Evolutionary conservation across 2,888 invertebrate species (phyloP).

Genomic region (Lasius platythorax): DNA sequence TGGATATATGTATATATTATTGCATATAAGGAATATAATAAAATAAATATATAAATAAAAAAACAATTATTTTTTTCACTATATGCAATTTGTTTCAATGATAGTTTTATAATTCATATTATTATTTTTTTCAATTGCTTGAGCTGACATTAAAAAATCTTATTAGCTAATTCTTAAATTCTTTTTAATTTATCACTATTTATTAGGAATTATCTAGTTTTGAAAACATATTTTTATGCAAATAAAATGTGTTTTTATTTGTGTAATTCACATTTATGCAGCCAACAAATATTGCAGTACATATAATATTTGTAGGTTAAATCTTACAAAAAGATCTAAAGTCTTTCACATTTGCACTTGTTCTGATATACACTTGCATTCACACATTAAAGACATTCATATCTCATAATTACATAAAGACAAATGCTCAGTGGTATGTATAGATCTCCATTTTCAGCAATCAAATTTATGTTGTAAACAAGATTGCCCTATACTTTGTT

Average conservation of each 20-base stretch:
- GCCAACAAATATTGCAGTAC: background rate
- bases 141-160: background rate
- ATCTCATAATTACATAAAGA: constrained; percentile 22
- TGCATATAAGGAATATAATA: background rate
- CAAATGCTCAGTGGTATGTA: constrained; percentile 24
- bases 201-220: background rate
- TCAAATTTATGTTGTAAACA: background rate
- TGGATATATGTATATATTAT: background rate
- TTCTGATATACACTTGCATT: background rate
- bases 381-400: background rate
- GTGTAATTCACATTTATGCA: background rate
- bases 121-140: background rate
- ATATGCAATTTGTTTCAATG: background rate
- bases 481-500: constrained; percentile 36
- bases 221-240: background rate
- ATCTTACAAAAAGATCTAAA: constrained; percentile 17
- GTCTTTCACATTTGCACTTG: background rate
- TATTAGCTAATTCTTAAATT: background rate
- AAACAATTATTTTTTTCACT: background rate
- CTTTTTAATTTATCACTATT: background rate
- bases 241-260: constrained; percentile 11
- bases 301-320: background rate
- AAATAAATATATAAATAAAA: constrained; percentile 1
- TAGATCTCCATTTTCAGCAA: constrained; percentile 3
- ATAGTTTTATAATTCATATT: background rate